These are phyloP conservation scores for Nylanderia fulva DNA, from an alignment of 1,140 invertebrate genomes.

Conservation along the genomic window DNA sequence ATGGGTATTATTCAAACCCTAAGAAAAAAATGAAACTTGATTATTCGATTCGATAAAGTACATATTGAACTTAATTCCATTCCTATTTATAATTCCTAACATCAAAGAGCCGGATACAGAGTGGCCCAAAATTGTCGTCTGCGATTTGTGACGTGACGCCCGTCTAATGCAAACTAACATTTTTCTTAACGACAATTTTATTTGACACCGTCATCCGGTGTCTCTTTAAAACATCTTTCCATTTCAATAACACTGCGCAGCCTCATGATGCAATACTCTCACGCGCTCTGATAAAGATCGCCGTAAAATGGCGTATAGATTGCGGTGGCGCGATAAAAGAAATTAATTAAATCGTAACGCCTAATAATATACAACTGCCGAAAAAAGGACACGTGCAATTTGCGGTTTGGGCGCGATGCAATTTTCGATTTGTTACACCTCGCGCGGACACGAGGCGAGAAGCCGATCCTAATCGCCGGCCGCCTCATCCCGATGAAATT, in stretches of 20 bases:
- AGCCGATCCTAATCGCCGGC: conserved; percentile 51
- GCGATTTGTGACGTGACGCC: not conserved
- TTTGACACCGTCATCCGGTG: not conserved
- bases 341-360: conserved; percentile 54
- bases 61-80: no score
- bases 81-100: not conserved
- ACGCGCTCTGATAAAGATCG: not conserved
- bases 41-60: no score
- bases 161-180: conserved; percentile 11
- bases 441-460: not conserved
- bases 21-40: no score
- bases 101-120: not conserved
- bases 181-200: conserved; percentile 30
- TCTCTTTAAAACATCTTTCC: not conserved
- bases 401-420: conserved; percentile 40
- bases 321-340: conserved; percentile 25
- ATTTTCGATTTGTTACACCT: conserved; percentile 58
- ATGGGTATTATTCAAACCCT: no score
- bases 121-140: conserved; percentile 31
- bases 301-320: conserved; percentile 14
- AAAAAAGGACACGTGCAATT: conserved; percentile 51
- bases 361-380: conserved; percentile 53
- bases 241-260: not conserved
- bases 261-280: not conserved
- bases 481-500: conserved; percentile 52